phyloP scores from a whole-genome alignment of 2,113 vertebrate genomes.

The Ophiodon elongatus region DNA sequence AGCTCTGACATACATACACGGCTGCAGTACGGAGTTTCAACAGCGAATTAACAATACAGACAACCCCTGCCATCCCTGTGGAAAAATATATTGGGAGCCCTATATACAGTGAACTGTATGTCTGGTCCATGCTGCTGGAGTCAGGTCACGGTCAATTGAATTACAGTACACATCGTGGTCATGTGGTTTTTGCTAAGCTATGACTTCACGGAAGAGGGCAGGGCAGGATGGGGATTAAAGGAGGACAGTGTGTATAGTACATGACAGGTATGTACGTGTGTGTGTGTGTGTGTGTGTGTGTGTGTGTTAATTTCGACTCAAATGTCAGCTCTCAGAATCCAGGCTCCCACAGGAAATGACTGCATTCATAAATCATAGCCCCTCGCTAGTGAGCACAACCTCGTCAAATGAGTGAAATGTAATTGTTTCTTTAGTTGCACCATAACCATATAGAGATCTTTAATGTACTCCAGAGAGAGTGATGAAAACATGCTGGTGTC shows the following conservation, averaged over 20 bases:
- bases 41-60: conserved; percentile 14
- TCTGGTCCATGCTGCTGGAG: conserved; percentile 22
- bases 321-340: conserved; percentile 16
- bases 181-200: conserved; percentile 30
- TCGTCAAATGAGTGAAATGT: not conserved
- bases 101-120: not conserved
- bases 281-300: conserved; percentile 4
- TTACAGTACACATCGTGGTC: conserved; percentile 8
- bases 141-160: conserved; percentile 47
- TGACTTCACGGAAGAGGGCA: conserved; percentile 18
- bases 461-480: conserved; percentile 4
- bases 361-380: not conserved
- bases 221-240: conserved; percentile 19
- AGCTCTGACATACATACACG: conserved; percentile 1
- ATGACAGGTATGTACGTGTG: conserved; percentile 9
- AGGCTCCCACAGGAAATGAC: conserved; percentile 4
- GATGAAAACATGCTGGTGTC: not conserved
- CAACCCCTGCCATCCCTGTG: conserved; percentile 3
- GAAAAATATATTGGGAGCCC: conserved; percentile 30
- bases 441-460: not conserved
- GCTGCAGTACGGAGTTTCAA: not conserved
- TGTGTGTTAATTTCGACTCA: not conserved
- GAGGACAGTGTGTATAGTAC: not conserved
- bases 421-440: not conserved
- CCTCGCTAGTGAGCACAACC: not conserved